phyloP scores from a whole-genome alignment of 53 echinoderm and acorn worm genomes.

The Patiria pectinifera region DNA sequence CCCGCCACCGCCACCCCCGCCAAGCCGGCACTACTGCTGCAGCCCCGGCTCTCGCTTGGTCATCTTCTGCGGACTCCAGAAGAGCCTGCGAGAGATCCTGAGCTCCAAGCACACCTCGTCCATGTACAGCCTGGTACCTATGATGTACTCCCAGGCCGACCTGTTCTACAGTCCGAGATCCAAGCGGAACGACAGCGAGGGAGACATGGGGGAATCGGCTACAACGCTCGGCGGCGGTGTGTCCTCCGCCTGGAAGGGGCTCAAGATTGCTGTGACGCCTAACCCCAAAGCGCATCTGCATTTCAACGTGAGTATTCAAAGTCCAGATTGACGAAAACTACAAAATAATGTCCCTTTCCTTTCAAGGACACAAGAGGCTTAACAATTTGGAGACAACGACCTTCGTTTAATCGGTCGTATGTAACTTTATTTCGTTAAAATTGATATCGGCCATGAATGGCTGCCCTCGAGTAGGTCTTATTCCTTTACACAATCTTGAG shows the following conservation, averaged over 20 bases:
- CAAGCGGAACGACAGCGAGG: slow-evolving; percentile 3
- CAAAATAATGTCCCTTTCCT: no score
- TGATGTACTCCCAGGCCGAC: slow-evolving; percentile 52
- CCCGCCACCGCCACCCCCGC: neutral
- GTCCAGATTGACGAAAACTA: no score
- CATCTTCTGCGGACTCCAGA: slow-evolving; percentile 40
- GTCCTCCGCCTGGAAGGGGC: slow-evolving; percentile 25
- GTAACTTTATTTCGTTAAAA: no score
- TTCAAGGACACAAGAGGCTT: no score
- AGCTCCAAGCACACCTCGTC: slow-evolving; percentile 46
- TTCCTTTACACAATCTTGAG: no score
- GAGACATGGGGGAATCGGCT: neutral
- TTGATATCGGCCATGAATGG: no score
- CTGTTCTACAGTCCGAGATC: slow-evolving; percentile 44
- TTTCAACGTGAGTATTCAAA: slow-evolving; percentile 13
- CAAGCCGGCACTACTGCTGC: slow-evolving; percentile 1
- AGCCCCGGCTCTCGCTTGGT: neutral
- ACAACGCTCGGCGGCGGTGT: neutral
- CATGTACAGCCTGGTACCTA: slow-evolving; percentile 46
- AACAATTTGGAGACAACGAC: no score
- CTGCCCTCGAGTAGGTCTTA: no score
- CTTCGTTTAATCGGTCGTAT: no score
- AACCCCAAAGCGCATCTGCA: slow-evolving; percentile 50
- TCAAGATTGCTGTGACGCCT: neutral
- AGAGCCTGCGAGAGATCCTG: slow-evolving; percentile 46